phyloP scores from a whole-genome alignment of 2,888 invertebrate genomes.

The Ametastegia equiseti region DNA sequence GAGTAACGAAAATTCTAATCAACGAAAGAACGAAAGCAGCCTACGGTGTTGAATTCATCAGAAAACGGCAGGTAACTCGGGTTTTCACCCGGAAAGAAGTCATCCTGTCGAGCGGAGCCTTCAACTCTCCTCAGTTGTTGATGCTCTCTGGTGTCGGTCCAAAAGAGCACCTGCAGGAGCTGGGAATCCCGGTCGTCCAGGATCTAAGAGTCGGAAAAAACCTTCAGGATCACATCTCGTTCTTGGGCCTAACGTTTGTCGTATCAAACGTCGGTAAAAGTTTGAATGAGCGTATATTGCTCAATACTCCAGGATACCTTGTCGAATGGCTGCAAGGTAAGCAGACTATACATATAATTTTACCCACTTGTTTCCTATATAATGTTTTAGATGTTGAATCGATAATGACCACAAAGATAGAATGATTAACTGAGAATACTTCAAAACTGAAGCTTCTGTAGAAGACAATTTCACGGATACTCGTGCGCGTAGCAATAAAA shows the following conservation, averaged over 20 bases:
- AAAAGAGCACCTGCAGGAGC: constrained; percentile 76
- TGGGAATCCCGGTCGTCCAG: constrained; percentile 79
- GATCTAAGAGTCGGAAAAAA: constrained; percentile 82
- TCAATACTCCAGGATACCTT: neutral
- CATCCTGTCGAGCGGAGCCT: constrained; percentile 90
- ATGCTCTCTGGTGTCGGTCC: constrained; percentile 89
- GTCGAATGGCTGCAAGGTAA: constrained; percentile 26
- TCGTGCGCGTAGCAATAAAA: neutral
- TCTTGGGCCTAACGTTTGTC: constrained; percentile 78
- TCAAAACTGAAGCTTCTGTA: neutral
- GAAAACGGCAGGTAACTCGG: constrained; percentile 75
- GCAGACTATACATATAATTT: neutral
- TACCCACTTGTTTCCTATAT: neutral
- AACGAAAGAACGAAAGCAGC: constrained; percentile 81
- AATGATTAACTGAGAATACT: neutral
- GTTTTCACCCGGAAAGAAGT: constrained; percentile 87
- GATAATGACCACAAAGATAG: neutral
- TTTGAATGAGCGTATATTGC: neutral
- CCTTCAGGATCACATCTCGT: constrained; percentile 82
- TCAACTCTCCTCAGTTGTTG: constrained; percentile 92
- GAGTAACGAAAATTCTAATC: constrained; percentile 83
- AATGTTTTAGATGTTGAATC: neutral
- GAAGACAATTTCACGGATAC: neutral
- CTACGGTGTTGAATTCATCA: constrained; percentile 83
- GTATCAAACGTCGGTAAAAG: constrained; percentile 59